Evolutionary conservation across 2,797 vertebrate species (phyloP), one percentile per base, ranked within the genome.

Genomic region (Morelia viridis): DNA sequence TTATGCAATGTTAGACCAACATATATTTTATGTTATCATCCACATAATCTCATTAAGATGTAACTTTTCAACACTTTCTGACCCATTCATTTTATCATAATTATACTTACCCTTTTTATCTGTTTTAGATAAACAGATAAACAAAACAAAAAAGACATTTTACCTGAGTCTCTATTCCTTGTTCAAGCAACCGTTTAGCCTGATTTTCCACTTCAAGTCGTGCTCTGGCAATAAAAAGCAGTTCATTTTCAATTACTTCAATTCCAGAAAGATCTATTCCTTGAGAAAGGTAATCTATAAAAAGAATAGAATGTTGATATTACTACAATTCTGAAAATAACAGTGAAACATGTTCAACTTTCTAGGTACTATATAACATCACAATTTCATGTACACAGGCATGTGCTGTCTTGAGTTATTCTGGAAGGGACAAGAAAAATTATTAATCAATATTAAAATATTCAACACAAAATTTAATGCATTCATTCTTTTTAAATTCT

Each of bases 131-230:
- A 94, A 83, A 41, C 41, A 41, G 41, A 41, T 41, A 41, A 41
- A 41, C 41, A 83, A 94, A 88, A 61, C 0, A 61, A 93, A 90
- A 89, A 93, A 24, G 0, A 22, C 90, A 58, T 95, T 95, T 95
- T 98, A 99, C 99, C 99, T 99, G 99, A 89, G 99, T 99, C 95
- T 99, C 99, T 96, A 99, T 98, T 95, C 99, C 99, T 95, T 99
- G 99, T 94, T 99, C 99, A 94, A 99, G 96, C 85, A 99, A 97
- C 80, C 99, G 98, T 95, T 99, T 99, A 94, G 99, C 99, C 96
- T 99, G 99, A 97, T 98, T 99, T 97, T 99, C 99, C 92, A 99
- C 99, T 96, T 99, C 99, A 95, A 99, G 98, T 80, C 99, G 98
- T 91, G 99, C 99, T 98, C 99, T 98, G 97, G 98, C 98, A 97